These are phyloP conservation scores for Ciconia maguari DNA, from an alignment of 2,113 vertebrate genomes.

Conservation along the genomic window DNA sequence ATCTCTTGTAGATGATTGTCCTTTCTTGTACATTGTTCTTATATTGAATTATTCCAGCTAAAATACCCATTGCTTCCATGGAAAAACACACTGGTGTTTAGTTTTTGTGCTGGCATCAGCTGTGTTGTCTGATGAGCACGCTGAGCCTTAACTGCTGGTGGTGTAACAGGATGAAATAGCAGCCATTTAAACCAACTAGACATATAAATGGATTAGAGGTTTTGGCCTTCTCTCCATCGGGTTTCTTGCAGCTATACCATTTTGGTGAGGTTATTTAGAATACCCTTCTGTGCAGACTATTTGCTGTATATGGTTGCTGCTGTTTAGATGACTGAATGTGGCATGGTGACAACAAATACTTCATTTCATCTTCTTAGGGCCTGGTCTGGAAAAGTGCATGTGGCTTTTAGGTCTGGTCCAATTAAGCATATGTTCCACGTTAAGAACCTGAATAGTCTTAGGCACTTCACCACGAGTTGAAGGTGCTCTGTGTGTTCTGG, in stretches of 20 bases:
- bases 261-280: neutral
- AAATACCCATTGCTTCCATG: neutral
- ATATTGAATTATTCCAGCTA: neutral
- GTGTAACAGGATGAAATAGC: neutral
- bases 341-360: neutral
- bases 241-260: neutral
- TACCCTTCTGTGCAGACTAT: neutral
- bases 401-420: neutral
- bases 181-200: neutral
- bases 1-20: constrained; percentile 22
- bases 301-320: neutral
- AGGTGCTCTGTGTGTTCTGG: neutral
- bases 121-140: neutral
- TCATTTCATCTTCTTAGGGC: neutral
- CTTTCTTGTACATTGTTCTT: neutral
- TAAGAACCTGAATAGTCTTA: neutral
- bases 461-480: neutral
- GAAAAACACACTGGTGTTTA: neutral
- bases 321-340: neutral
- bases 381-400: neutral
- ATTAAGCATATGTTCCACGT: neutral
- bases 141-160: constrained; percentile 38
- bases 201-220: neutral
- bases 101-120: neutral
- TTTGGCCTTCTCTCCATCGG: neutral